phyloP scores from a whole-genome alignment of 2,888 invertebrate genomes.

The Sympetrum striolatum region DNA sequence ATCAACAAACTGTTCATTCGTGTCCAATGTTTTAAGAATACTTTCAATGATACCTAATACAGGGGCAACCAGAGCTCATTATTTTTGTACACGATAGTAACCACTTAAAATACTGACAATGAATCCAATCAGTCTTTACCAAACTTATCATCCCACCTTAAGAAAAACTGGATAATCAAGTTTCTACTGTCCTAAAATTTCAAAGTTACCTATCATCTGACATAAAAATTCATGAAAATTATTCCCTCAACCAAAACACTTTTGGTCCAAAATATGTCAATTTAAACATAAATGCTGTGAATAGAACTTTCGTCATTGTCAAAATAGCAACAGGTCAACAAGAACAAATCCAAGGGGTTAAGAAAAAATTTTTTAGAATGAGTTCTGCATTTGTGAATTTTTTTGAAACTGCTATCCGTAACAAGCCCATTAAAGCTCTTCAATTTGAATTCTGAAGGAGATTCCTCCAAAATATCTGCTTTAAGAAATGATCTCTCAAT shows the following conservation, averaged over 20 bases:
- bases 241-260: neutral
- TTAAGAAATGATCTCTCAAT: neutral
- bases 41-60: neutral
- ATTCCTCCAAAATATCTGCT: neutral
- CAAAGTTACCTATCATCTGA: neutral
- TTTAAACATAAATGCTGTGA: neutral
- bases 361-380: slow-evolving; percentile 13
- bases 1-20: neutral
- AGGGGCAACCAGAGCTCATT: neutral
- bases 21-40: neutral
- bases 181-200: slow-evolving; percentile 30
- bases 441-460: neutral
- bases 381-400: slow-evolving; percentile 3
- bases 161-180: neutral
- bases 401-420: neutral
- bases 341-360: slow-evolving; percentile 33
- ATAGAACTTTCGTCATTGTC: neutral
- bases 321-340: slow-evolving; percentile 11
- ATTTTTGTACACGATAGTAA: neutral
- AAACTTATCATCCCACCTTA: neutral
- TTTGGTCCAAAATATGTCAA: neutral
- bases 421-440: neutral
- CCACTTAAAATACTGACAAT: neutral
- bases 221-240: neutral
- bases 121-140: neutral